A percentile compares a stretch with the other conserved stretches of the same genome.
These are phyloP conservation scores for Pygmarrhopalites habei DNA, from an alignment of 1,140 invertebrate species.

Conservation along the genomic window DNA sequence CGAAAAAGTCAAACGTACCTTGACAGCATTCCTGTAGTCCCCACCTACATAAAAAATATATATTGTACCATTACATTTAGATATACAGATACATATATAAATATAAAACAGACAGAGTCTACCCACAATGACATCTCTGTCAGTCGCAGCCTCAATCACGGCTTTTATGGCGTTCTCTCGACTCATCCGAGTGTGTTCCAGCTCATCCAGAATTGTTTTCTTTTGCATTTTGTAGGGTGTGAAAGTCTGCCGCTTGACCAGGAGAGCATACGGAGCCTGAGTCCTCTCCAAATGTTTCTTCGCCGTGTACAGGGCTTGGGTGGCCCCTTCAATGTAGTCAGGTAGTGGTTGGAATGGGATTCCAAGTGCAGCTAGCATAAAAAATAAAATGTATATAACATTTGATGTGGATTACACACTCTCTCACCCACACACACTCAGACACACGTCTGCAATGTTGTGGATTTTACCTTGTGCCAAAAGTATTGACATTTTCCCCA, in stretches of 20 bases:
- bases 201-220: conserved; percentile 26
- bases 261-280: conserved; percentile 46
- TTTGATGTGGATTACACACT: too few relatives aligned
- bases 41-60: too few relatives aligned
- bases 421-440: too few relatives aligned
- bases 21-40: conserved; percentile 49
- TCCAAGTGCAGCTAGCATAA: conserved; percentile 44
- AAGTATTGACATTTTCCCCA: too few relatives aligned
- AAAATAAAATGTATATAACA: too few relatives aligned
- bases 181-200: conserved; percentile 34
- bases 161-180: conserved; percentile 44
- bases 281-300: conserved; percentile 45
- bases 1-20: conserved; percentile 21
- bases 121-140: conserved; percentile 46
- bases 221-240: conserved; percentile 44
- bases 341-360: conserved; percentile 48
- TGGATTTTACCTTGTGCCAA: too few relatives aligned
- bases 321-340: conserved; percentile 46
- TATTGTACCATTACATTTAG: too few relatives aligned
- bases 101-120: too few relatives aligned
- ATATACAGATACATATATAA: too few relatives aligned
- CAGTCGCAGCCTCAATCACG: conserved; percentile 41
- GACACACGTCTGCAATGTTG: too few relatives aligned
- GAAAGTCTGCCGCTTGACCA: conserved; percentile 48
- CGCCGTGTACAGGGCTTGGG: conserved; percentile 44